Percentiles rank a stretch among this genome's conserved stretches.
phyloP scores from a whole-genome alignment of 1,140 invertebrate species.

The Homarus americanus region DNA sequence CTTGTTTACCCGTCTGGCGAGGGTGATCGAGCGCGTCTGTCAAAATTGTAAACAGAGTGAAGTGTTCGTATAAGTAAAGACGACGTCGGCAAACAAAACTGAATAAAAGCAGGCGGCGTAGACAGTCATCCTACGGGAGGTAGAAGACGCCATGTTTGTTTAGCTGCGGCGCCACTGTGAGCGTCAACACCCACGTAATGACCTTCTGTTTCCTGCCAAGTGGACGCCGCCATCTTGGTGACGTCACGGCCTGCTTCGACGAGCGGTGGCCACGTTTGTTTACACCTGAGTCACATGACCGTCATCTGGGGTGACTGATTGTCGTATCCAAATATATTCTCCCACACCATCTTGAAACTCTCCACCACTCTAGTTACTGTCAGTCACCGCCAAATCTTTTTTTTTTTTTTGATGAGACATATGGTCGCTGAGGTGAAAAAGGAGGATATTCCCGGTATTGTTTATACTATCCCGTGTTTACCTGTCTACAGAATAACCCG shows the following conservation, averaged over 20 bases:
- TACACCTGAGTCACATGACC: background rate
- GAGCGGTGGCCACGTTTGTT: background rate
- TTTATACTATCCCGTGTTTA: too few relatives aligned
- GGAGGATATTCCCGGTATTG: too few relatives aligned
- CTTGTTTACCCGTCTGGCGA: background rate
- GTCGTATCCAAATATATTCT: too few relatives aligned
- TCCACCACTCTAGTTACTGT: too few relatives aligned
- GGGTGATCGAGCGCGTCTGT: background rate
- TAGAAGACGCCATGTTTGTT: slow-evolving; percentile 10
- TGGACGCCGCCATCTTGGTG: slow-evolving; percentile 13
- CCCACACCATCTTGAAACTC: too few relatives aligned
- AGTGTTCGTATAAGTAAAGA: background rate
- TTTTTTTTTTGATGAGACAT: too few relatives aligned
- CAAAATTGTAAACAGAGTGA: background rate
- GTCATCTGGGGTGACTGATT: background rate
- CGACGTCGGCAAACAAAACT: slow-evolving; percentile 23
- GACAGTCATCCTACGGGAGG: background rate
- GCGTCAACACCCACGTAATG: slow-evolving; percentile 29
- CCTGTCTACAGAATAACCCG: too few relatives aligned
- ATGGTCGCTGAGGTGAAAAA: too few relatives aligned
- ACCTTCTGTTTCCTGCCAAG: slow-evolving; percentile 39
- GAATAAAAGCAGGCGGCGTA: slow-evolving; percentile 20
- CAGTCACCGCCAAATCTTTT: too few relatives aligned
- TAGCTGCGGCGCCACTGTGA: background rate
- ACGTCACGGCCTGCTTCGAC: slow-evolving; percentile 4